A percentile compares a stretch with the other conserved stretches of the same genome.
Conservation (phyloP, 2,888 invertebrate species). For the Drosophila nr. perissopoda region DNA sequence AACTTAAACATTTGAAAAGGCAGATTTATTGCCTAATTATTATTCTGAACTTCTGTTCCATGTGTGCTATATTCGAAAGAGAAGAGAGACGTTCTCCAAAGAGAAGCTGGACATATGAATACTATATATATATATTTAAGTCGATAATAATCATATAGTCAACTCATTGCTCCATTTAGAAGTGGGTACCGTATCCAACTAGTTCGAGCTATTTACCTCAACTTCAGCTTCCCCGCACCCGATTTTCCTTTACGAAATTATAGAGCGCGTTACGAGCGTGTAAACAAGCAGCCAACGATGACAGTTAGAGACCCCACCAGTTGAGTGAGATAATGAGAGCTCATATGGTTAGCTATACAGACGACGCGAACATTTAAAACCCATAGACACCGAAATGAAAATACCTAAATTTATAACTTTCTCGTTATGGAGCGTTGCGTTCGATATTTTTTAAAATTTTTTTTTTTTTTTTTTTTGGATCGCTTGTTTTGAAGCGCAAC, state of each 20-base stretch:
- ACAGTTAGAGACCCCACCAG: constrained; percentile 71
- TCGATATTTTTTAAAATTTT: constrained; percentile 13
- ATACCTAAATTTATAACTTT: constrained; percentile 83
- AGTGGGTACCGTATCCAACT: constrained; percentile 7
- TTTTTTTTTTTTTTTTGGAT: background rate
- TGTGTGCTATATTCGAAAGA: background rate
- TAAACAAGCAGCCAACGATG: constrained; percentile 77
- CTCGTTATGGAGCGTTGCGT: constrained; percentile 73
- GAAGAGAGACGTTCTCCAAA: background rate
- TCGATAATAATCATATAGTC: background rate
- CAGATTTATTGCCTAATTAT: background rate
- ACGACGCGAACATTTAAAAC: constrained; percentile 2
- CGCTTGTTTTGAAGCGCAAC: constrained; percentile 35
- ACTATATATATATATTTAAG: background rate
- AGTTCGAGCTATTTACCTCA: constrained; percentile 10
- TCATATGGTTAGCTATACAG: background rate
- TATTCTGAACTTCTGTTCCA: background rate
- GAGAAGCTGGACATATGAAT: background rate
- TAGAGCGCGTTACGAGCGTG: constrained; percentile 68
- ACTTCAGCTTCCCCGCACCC: background rate
- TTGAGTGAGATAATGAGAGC: constrained; percentile 17
- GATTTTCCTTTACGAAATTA: constrained; percentile 38
- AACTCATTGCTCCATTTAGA: constrained; percentile 13
- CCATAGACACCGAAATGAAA: constrained; percentile 52
- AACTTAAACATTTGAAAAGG: background rate